phyloP scores from a whole-genome alignment of 2,113 vertebrate species.

The Ctenodactylus gundi region DNA sequence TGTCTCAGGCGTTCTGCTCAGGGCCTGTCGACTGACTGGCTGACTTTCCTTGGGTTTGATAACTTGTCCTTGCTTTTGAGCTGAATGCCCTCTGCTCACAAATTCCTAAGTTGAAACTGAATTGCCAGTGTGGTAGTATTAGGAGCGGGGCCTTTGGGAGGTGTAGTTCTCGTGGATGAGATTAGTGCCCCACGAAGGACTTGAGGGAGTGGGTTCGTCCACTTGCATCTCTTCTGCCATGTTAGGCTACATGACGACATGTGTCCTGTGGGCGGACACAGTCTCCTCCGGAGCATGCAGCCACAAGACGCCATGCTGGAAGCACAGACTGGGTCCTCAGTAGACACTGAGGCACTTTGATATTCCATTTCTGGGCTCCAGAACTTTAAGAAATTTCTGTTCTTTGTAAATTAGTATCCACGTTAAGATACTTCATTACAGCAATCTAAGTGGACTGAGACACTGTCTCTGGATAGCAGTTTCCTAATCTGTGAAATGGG shows the following conservation, averaged over 20 bases:
- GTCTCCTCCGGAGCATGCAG: not conserved
- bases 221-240: not conserved
- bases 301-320: not conserved
- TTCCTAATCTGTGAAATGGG: not conserved
- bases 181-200: not conserved
- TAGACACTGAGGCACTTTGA: not conserved
- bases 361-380: not conserved
- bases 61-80: not conserved
- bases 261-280: no score
- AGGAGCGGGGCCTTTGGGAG: not conserved
- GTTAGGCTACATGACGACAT: no score
- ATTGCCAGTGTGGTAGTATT: no score
- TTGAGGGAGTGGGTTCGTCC: not conserved
- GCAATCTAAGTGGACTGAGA: not conserved
- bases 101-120: not conserved
- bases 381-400: not conserved
- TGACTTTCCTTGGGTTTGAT: not conserved
- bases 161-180: not conserved
- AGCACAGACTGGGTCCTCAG: not conserved
- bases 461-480: no score
- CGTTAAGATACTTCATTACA: not conserved
- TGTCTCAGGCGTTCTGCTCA: not conserved
- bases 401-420: not conserved
- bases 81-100: not conserved
- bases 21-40: not conserved